These are phyloP conservation scores for Pogonomyrmex californicus DNA, from an alignment of 1,140 invertebrate species.

Conservation along the genomic window DNA sequence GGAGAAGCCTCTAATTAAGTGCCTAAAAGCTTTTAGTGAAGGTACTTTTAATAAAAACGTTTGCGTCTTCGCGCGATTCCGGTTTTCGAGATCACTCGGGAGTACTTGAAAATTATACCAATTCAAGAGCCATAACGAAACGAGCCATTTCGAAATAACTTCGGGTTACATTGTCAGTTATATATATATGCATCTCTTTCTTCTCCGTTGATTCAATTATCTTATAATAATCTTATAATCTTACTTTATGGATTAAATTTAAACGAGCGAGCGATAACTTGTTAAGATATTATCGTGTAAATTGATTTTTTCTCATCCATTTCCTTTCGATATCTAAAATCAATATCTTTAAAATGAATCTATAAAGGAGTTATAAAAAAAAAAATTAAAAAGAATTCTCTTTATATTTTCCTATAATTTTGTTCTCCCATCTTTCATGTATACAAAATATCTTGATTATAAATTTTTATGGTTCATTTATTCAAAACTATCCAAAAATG, in stretches of 20 bases:
- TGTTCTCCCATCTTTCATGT: background rate
- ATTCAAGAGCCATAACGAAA: constrained; percentile 15
- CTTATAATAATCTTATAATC: background rate
- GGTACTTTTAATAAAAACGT: constrained; percentile 35
- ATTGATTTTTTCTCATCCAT: background rate
- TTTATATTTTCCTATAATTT: constrained; percentile 10
- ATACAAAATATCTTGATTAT: constrained; percentile 11
- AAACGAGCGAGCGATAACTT: constrained; percentile 14
- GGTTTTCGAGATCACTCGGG: background rate
- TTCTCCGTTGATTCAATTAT: background rate
- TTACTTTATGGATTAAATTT: background rate
- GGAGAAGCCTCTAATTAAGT: constrained; percentile 29
- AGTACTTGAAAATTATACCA: background rate
- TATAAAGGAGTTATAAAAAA: background rate
- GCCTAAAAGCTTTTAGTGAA: constrained; percentile 15
- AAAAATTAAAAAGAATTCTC: background rate
- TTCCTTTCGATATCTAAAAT: background rate
- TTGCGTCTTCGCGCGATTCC: background rate
- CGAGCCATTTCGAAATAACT: background rate
- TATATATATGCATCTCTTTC: background rate
- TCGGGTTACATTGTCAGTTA: background rate
- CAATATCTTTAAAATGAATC: background rate
- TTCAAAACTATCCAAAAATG: background rate
- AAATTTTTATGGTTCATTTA: background rate
- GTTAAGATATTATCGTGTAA: background rate